These are phyloP conservation scores for Valencia hispanica DNA, from an alignment of 2,797 vertebrate genomes.

Conservation along the genomic window DNA sequence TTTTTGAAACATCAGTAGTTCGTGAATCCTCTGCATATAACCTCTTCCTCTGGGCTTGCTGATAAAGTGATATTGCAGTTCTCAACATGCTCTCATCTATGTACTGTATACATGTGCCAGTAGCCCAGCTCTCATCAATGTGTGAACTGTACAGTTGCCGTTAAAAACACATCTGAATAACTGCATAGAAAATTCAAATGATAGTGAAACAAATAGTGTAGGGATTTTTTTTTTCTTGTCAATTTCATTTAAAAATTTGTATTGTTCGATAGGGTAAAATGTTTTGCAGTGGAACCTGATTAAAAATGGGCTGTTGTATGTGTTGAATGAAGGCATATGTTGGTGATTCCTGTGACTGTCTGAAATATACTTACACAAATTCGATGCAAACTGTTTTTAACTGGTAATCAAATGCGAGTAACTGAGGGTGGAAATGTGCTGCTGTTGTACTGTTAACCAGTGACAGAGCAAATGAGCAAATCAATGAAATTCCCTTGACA, in stretches of 20 bases:
- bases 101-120: neutral
- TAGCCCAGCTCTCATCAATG: neutral
- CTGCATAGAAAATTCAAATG: neutral
- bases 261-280: neutral
- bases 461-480: conserved; percentile 55
- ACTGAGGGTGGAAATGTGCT: conserved; percentile 28
- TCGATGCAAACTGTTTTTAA: conserved; percentile 8
- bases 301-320: neutral
- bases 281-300: neutral
- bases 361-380: neutral
- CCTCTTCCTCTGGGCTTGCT: neutral
- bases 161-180: neutral
- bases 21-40: neutral
- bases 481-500: conserved; percentile 59
- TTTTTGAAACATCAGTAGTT: neutral
- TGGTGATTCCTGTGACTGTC: neutral
- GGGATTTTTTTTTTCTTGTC: neutral
- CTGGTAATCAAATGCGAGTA: neutral
- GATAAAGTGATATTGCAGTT: neutral
- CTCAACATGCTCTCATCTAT: neutral
- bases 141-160: neutral
- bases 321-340: neutral
- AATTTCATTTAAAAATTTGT: too few species aligned
- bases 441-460: conserved; percentile 21
- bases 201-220: too few species aligned